Base-by-base conservation (phyloP, 2,888 invertebrate genomes). In the Rhagonycha fulva region DNA sequence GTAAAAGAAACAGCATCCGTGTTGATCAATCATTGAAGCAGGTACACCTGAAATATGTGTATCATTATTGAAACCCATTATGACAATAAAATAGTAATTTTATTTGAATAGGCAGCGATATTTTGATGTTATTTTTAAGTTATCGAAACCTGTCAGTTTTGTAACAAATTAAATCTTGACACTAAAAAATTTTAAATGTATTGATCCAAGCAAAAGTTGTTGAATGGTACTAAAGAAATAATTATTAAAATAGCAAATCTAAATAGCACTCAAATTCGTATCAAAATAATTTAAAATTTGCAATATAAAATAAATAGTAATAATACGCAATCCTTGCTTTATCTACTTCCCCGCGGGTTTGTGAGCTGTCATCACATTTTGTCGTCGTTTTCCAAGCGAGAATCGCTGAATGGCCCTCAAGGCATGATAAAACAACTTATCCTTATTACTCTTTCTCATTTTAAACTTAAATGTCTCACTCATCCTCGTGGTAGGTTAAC, bases 351-450 rank as follows among this genome's bases (percentile, higher is more conserved):
- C 75, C 70, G 60, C 61, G 73, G 71, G 77, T 75, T 78, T 70
- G 73, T 75, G 77, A 78, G 72, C 77, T 78, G 77, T 78, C 77
- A 75, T 78, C 77, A 71, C 77, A 75, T 78, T 78, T 75, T 73
- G 77, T 78, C 72, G 75, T 69, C 77, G 67, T 78, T 75, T 78
- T 75, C 72, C 77, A 75, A 72, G 73, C 76, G 76, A 77, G 78
- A 78, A 76, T 79, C 79, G 77, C 74, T 78, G 79, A 79, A 78
- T 73, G 78, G 76, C 76, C 79, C 78, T 77, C 61, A 30, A 76
- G 79, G 79, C 71, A 77, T 74, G 77, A 77, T 77, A 77, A 75
- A 79, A 77, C 75, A 79, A 79, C 79, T 77, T 77, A 77, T 79
- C 79, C 79, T 77, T 75, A 77, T 79, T 75, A 76, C 77, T 79